These are phyloP conservation scores for Psettodes erumei DNA, from an alignment of 2,113 vertebrate genomes.

Conservation along the genomic window DNA sequence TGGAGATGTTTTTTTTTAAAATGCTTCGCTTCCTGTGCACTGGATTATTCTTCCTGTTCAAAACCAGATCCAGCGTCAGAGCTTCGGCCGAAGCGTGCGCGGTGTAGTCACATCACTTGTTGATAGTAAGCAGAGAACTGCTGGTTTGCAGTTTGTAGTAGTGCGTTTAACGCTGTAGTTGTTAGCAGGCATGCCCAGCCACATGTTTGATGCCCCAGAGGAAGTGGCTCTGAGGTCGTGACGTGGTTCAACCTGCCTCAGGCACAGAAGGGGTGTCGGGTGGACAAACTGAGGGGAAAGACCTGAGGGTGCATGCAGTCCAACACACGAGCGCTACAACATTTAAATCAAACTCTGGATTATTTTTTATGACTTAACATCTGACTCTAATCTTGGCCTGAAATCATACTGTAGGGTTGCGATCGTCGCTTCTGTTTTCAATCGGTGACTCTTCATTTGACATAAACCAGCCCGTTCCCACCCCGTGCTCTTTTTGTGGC, in stretches of 20 bases:
- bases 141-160: neutral
- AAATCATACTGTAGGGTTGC: neutral
- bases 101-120: neutral
- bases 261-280: no score
- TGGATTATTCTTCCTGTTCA: neutral
- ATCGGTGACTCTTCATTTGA: neutral
- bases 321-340: neutral
- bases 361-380: neutral
- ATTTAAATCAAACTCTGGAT: slow-evolving; percentile 12
- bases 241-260: no score
- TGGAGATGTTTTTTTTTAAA: neutral
- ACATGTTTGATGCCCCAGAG: neutral
- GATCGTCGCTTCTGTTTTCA: neutral
- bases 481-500: neutral
- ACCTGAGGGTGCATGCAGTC: neutral
- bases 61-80: neutral
- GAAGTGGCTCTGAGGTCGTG: neutral
- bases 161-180: neutral
- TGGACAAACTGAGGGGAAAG: slow-evolving; percentile 23
- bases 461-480: neutral
- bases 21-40: neutral
- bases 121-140: neutral
- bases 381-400: neutral
- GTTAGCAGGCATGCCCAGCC: neutral
- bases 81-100: neutral